These are phyloP conservation scores for Ornithoptera alexandrae DNA, from an alignment of 2,888 invertebrate species.

Conservation along the genomic window DNA sequence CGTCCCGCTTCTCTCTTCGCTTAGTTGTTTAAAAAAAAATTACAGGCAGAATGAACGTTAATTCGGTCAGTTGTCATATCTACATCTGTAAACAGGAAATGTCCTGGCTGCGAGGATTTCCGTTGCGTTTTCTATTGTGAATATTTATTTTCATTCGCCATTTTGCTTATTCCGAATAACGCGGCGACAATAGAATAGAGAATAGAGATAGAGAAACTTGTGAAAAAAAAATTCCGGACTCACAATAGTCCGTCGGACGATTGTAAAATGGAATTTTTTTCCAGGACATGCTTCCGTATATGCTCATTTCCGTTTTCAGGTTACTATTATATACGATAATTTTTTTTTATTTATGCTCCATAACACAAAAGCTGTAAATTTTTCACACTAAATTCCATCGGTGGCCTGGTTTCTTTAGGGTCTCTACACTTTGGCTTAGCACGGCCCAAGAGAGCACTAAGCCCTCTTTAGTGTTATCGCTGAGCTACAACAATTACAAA, in stretches of 20 bases:
- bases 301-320: conserved; percentile 1
- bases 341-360: too few relatives aligned
- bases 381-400: too few relatives aligned
- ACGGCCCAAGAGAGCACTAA: too few relatives aligned
- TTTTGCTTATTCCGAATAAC: conserved; percentile 17
- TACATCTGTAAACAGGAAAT: neutral
- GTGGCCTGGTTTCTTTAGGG: too few relatives aligned
- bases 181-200: conserved; percentile 18
- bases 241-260: conserved; percentile 12
- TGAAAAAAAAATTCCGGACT: conserved; percentile 5
- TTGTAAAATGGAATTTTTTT: neutral
- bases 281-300: conserved; percentile 5
- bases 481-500: too few relatives aligned
- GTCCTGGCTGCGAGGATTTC: neutral
- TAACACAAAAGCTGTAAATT: too few relatives aligned
- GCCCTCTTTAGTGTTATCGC: too few relatives aligned
- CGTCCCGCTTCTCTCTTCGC: too few relatives aligned
- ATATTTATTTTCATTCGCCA: conserved; percentile 19
- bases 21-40: too few relatives aligned
- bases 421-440: too few relatives aligned
- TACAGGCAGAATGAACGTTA: too few relatives aligned
- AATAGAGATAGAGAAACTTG: conserved; percentile 14
- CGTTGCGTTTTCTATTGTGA: conserved; percentile 14
- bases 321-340: too few relatives aligned
- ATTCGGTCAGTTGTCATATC: neutral